phyloP scores from a whole-genome alignment of 1,140 invertebrate genomes.

The Apis mellifera region Amel_HAv3.1 CM009936.2:13049001-13049500 shows the following conservation, averaged over 20 bases:
- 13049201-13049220: conserved; percentile 82
- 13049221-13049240: conserved; percentile 84
- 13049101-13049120: conserved; percentile 27
- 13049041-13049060: not conserved
- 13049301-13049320: conserved; percentile 78
- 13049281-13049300: conserved; percentile 67
- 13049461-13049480: conserved; percentile 85
- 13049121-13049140: conserved; percentile 1
- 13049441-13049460: conserved; percentile 81
- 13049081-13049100: not conserved
- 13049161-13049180: conserved; percentile 64
- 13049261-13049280: conserved; percentile 84
- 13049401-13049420: conserved; percentile 84
- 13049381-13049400: conserved; percentile 85
- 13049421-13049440: conserved; percentile 83
- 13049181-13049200: conserved; percentile 85
- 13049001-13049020: not conserved
- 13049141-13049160: conserved; percentile 17
- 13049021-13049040: not conserved
- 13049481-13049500: conserved; percentile 85
- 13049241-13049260: conserved; percentile 86
- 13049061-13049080: no score
- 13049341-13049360: conserved; percentile 85
- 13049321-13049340: conserved; percentile 82
- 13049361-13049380: conserved; percentile 86